Percentiles rank a stretch among this genome's conserved stretches.
phyloP scores from a whole-genome alignment of 2,797 vertebrate species.

The Myotis findleyi region DNA sequence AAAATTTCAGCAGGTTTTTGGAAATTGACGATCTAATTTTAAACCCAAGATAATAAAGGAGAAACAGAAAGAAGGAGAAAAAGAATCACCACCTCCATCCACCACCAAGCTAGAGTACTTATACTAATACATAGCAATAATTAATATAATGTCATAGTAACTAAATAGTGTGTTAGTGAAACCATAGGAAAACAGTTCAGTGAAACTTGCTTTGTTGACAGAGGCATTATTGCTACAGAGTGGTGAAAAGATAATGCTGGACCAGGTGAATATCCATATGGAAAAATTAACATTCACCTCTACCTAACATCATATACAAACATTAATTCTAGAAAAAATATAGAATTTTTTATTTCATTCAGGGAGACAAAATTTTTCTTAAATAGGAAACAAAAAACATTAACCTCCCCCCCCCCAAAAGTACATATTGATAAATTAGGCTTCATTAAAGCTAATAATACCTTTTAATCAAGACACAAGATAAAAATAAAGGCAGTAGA shows the following conservation, averaged over 20 bases:
- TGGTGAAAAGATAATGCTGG: neutral
- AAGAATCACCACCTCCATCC: neutral
- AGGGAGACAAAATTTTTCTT: neutral
- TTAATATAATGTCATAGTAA: neutral
- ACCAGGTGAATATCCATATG: neutral
- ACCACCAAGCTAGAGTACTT: neutral
- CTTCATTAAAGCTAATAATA: neutral
- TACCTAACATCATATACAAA: neutral
- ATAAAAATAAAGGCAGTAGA: slow-evolving; percentile 40
- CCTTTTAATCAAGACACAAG: slow-evolving; percentile 16
- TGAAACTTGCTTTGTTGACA: neutral
- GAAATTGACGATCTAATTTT: neutral
- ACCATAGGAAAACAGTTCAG: neutral
- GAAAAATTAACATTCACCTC: slow-evolving; percentile 1
- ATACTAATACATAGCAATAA: neutral
- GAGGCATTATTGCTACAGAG: neutral
- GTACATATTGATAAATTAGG: neutral
- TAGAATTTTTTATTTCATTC: neutral
- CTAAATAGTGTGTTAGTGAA: neutral
- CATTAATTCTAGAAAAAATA: neutral
- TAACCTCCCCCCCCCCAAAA: neutral
- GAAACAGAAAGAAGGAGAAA: neutral
- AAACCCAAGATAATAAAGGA: neutral
- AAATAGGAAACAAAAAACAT: neutral
- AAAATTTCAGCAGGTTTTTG: neutral